phyloP scores from a whole-genome alignment of 2,797 vertebrate species.

The Xenops minutus region DNA sequence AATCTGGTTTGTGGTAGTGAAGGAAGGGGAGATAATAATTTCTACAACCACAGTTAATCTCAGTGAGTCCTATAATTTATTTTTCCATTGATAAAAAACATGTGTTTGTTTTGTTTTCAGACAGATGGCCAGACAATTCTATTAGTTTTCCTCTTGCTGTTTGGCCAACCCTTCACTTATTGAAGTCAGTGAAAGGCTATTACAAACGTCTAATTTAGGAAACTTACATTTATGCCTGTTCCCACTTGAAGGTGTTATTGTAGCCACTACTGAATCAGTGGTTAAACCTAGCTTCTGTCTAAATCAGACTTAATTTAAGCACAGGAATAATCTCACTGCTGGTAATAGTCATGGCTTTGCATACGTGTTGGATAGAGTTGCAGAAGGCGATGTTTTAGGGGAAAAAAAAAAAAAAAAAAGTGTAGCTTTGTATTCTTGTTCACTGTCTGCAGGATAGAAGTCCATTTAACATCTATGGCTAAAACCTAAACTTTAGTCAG shows the following conservation, averaged over 20 bases:
- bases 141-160: neutral
- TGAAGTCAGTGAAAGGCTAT: neutral
- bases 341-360: neutral
- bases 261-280: neutral
- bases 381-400: neutral
- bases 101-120: neutral
- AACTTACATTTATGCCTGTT: neutral
- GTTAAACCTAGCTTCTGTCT: neutral
- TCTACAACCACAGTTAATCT: neutral
- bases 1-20: neutral
- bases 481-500: neutral
- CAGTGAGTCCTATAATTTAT: neutral
- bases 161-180: neutral
- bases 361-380: neutral
- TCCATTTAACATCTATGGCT: neutral
- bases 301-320: neutral
- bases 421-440: neutral
- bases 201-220: neutral
- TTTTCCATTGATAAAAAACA: neutral
- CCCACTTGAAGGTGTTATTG: neutral
- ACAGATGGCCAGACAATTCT: neutral
- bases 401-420: accelerated
- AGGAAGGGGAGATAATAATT: neutral
- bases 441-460: neutral
- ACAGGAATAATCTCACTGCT: neutral